These are phyloP conservation scores for Apeltes quadracus DNA, from an alignment of 2,113 vertebrate species.

Conservation along the genomic window DNA sequence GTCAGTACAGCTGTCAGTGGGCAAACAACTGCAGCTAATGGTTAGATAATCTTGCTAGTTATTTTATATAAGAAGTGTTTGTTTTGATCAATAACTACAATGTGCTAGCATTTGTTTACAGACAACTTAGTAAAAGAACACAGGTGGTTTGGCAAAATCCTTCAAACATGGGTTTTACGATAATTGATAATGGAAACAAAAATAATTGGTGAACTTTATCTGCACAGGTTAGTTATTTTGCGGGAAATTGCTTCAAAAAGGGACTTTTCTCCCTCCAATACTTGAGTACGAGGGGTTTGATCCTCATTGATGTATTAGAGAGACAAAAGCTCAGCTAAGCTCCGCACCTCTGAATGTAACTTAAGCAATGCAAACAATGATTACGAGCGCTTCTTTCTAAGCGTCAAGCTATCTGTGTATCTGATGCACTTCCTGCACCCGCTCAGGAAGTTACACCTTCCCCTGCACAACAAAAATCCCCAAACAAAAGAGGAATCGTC, in stretches of 20 bases:
- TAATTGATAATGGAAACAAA: not conserved
- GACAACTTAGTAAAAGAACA: not conserved
- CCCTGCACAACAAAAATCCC: too few species aligned
- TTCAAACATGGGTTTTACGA: not conserved
- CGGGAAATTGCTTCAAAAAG: not conserved
- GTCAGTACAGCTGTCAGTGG: slow-evolving; percentile 26
- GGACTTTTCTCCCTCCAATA: not conserved
- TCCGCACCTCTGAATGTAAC: not conserved
- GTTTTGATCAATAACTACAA: not conserved
- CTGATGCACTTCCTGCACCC: not conserved
- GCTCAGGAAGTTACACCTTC: not conserved
- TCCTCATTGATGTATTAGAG: too few species aligned
- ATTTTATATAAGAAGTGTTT: not conserved
- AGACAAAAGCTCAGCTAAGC: not conserved
- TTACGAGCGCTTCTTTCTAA: not conserved
- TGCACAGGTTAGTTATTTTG: not conserved
- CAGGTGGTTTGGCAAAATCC: not conserved
- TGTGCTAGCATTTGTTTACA: not conserved
- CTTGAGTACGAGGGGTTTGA: too few species aligned
- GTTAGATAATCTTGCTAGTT: not conserved
- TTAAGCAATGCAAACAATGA: not conserved
- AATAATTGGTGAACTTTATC: too few species aligned
- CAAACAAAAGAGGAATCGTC: too few species aligned
- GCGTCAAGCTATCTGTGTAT: too few species aligned
- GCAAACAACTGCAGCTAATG: slow-evolving; percentile 11